Conservation (phyloP, 2,797 vertebrate genomes). For the Scyliorhinus canicula region DNA sequence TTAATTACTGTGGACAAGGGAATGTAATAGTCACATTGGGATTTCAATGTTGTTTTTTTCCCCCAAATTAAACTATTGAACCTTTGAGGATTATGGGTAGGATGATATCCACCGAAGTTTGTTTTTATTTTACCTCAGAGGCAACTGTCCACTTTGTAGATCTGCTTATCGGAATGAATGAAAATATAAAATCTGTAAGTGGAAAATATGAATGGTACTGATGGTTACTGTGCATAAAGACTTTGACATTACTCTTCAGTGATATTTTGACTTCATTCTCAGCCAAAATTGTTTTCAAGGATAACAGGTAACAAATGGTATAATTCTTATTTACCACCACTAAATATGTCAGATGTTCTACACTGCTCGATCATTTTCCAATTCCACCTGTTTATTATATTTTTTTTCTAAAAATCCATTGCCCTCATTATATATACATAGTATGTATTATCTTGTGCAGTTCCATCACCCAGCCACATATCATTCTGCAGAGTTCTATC, state of each 20-base stretch:
- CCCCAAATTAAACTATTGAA: background rate
- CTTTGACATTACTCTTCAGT: background rate
- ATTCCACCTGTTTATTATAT: background rate
- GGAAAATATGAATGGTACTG: background rate
- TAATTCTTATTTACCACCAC: background rate
- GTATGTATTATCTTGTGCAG: background rate
- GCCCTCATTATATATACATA: background rate
- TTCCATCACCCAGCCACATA: slow-evolving; percentile 1
- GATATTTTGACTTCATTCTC: background rate
- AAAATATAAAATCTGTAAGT: background rate
- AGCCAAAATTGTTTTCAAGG: background rate
- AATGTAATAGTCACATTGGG: background rate
- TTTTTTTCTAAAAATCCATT: background rate
- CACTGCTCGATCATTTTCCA: background rate
- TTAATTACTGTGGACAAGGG: background rate
- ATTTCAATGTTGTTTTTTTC: background rate
- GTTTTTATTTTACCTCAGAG: background rate
- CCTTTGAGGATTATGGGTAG: background rate
- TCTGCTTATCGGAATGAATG: background rate
- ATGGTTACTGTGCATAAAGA: background rate
- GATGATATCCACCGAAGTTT: background rate
- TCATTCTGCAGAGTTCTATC: background rate
- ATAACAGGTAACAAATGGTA: background rate
- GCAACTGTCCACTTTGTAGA: background rate
- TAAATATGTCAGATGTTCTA: background rate